Conservation (phyloP, 2,797 vertebrate species). For the Poeciliopsis presidionis region DNA sequence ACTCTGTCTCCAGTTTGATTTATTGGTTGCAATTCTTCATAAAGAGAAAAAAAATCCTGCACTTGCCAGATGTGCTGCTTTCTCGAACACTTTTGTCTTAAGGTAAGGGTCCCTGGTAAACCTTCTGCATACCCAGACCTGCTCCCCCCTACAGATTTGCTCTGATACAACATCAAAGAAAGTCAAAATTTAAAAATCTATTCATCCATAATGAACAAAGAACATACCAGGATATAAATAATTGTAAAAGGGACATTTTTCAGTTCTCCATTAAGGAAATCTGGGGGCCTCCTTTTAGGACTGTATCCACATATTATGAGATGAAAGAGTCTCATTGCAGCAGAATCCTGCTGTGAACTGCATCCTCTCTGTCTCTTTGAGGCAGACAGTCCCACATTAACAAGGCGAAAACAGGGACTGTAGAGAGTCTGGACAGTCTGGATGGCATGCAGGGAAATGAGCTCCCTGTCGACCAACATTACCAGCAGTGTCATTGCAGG, state of each 20-base stretch:
- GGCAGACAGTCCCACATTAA: constrained; percentile 39
- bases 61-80: constrained; percentile 60
- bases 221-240: constrained; percentile 29
- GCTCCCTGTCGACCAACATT: constrained; percentile 59
- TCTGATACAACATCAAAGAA: constrained; percentile 68
- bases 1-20: constrained; percentile 44
- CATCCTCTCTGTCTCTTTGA: constrained; percentile 38
- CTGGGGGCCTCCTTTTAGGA: constrained; percentile 24
- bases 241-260: constrained; percentile 33
- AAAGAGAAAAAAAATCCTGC: constrained; percentile 14
- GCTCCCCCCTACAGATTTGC: constrained; percentile 45
- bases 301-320: constrained; percentile 18
- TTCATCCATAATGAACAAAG: constrained; percentile 44
- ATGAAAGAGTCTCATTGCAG: constrained; percentile 50
- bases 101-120: constrained; percentile 49
- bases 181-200: constrained; percentile 29
- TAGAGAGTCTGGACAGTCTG: constrained; percentile 38
- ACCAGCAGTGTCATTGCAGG: constrained; percentile 37
- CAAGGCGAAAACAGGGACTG: constrained; percentile 46
- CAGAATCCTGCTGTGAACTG: constrained; percentile 44
- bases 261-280: constrained; percentile 15
- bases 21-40: constrained; percentile 49
- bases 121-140: constrained; percentile 61
- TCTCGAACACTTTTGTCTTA: constrained; percentile 59
- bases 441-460: constrained; percentile 65